Evolutionary conservation across 53 echinoderm and acorn worm genomes (phyloP), one percentile per base, ranked within the genome.

Genomic region (Actinopyga echinites): DNA sequence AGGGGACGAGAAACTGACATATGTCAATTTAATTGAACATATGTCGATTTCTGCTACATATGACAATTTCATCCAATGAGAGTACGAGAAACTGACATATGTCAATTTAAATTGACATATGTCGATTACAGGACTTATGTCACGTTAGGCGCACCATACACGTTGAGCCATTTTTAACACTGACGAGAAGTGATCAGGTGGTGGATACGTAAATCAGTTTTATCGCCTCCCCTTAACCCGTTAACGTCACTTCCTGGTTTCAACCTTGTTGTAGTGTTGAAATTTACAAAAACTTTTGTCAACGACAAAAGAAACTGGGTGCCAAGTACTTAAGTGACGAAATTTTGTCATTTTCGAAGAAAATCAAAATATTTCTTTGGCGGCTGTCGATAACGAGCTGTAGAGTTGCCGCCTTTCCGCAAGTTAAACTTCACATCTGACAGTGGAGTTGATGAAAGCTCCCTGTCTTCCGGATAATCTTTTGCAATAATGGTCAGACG

Each of bases 351-450:
- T 59, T 38, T 43, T 40, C 38, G 58, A 38, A 38, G 29, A 37
- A 61, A 60, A 40, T 59, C 38, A 26, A 59, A 59, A 80, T 80
- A 30, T 80, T 80, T n/a, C 28, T 60, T 34, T 38, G 38, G 38
- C 13, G n/a, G 42, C 17, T 20, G 26, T 36, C 43, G 40, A 40
- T 80, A 30, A 60, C 61, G 80, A 30, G 58, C 38, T 29, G 32
- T 80, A 60, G 33, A 28, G 30, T 60, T 60, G 32, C 37, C 61
- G 78, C 57, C 25, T 38, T 36, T 59, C 59, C 57, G 59, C 60
- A 80, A 80, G 80, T 80, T 60, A 61, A 34, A 78, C 38, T 61
- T 35, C 61, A 40, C 59, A 22, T 15, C 36, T 79, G 30, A 55
- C 8, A 78, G 30, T 30, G 36, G 49, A 6, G 4, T 49, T 15